These are phyloP conservation scores for Phyllostomus discolor DNA, from an alignment of 2,113 vertebrate species.

Conservation along the genomic window DNA sequence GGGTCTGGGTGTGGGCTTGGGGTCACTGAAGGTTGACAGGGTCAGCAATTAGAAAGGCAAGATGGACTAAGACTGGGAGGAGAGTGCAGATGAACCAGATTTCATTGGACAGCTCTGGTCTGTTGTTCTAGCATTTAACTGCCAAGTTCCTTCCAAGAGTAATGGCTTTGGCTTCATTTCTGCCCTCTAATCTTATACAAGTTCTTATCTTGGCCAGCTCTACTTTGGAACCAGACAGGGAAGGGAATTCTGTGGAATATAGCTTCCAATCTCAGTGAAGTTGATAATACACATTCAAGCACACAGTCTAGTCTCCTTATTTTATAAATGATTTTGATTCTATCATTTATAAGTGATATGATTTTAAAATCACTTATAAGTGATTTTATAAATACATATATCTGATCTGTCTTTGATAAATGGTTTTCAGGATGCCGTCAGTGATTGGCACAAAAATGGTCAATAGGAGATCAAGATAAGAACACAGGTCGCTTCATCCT, in stretches of 20 bases:
- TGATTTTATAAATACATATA: not conserved
- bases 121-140: not conserved
- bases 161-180: not conserved
- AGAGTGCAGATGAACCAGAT: not conserved
- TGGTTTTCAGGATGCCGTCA: not conserved
- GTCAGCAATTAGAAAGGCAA: not conserved
- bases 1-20: not conserved
- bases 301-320: not conserved
- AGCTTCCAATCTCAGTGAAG: not conserved
- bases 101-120: not conserved
- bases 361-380: not conserved
- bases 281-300: not conserved
- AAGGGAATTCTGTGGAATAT: not conserved
- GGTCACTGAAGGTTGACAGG: not conserved
- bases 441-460: not conserved
- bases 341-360: not conserved
- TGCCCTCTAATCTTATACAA: not conserved
- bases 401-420: not conserved
- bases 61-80: not conserved
- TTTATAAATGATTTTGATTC: not conserved
- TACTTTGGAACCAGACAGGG: not conserved
- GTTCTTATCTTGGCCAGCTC: not conserved
- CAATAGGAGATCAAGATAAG: not conserved
- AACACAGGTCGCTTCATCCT: not conserved
- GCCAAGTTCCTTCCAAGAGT: not conserved